Conservation (phyloP, 1,140 invertebrate genomes). For the Drosophila bocki region DNA sequence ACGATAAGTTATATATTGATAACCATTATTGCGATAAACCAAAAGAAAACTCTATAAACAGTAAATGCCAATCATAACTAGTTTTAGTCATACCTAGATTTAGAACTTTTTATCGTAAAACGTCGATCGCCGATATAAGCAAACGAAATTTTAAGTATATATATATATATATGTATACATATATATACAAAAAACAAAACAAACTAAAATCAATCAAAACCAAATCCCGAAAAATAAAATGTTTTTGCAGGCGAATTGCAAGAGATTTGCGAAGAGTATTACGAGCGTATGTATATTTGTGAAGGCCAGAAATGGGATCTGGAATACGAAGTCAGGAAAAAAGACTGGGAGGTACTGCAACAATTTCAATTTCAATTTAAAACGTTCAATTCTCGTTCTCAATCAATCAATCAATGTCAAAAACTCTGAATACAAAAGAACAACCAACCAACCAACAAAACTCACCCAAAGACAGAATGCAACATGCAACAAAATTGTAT, state of each 20-base stretch:
- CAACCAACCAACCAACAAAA: conserved; percentile 48
- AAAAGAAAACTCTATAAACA: conserved; percentile 56
- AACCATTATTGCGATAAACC: conserved; percentile 56
- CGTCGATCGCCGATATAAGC: conserved; percentile 28
- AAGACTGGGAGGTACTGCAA: conserved; percentile 97
- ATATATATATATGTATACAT: not conserved
- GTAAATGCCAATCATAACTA: conserved; percentile 52
- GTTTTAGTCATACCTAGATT: conserved; percentile 46
- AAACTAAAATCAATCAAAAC: conserved; percentile 36
- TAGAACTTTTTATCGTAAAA: conserved; percentile 32
- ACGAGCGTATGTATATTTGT: conserved; percentile 97
- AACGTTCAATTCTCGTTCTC: conserved; percentile 55
- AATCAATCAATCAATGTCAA: conserved; percentile 60
- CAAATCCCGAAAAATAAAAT: conserved; percentile 58
- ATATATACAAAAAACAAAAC: conserved; percentile 1
- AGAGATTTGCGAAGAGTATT: conserved; percentile 97
- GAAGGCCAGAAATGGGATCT: conserved; percentile 99
- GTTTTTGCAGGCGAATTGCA: conserved; percentile 86
- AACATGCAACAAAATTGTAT: conserved; percentile 50
- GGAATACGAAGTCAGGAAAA: conserved; percentile 99
- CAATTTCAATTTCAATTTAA: conserved; percentile 80
- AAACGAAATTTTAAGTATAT: conserved; percentile 25
- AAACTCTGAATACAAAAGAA: conserved; percentile 69
- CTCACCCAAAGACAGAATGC: conserved; percentile 51
- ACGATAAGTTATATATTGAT: conserved; percentile 55